A percentile compares a stretch with the other conserved stretches of the same genome.
Conservation (phyloP, 2,888 invertebrate genomes). For the Lasioglossum marginatum region DNA sequence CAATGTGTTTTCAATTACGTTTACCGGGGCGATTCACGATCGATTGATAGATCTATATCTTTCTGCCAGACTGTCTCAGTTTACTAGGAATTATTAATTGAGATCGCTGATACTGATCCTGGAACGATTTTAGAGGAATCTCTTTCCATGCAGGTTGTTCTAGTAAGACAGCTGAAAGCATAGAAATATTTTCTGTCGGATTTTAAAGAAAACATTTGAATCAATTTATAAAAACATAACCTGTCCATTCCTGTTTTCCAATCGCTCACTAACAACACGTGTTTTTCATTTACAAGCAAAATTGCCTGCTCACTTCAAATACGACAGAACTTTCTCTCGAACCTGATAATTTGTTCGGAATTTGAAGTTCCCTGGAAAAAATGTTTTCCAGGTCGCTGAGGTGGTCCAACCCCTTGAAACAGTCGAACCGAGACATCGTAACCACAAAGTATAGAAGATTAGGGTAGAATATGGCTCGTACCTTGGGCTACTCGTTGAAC, state of each 20-base stretch:
- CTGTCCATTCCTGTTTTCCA: too few relatives aligned
- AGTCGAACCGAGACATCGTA: neutral
- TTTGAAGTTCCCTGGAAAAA: neutral
- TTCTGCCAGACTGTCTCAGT: neutral
- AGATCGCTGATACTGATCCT: neutral
- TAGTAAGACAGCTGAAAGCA: too few relatives aligned
- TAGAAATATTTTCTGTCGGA: too few relatives aligned
- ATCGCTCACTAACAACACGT: too few relatives aligned
- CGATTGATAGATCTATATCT: neutral
- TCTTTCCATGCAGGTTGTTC: too few relatives aligned
- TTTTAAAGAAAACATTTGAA: too few relatives aligned
- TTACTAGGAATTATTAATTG: neutral
- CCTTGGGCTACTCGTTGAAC: constrained; percentile 5
- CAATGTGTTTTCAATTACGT: constrained; percentile 51
- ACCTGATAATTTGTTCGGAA: neutral
- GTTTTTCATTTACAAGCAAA: too few relatives aligned
- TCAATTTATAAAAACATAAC: too few relatives aligned
- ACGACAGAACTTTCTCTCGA: too few relatives aligned
- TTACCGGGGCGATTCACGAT: neutral
- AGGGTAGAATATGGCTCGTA: neutral
- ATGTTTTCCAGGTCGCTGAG: neutral
- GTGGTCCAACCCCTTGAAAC: neutral
- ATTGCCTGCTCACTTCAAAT: too few relatives aligned
- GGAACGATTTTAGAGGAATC: neutral
- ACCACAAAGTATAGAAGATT: constrained; percentile 11